Conservation (phyloP, 1,140 invertebrate species). For the Scylla paramamosain region DNA sequence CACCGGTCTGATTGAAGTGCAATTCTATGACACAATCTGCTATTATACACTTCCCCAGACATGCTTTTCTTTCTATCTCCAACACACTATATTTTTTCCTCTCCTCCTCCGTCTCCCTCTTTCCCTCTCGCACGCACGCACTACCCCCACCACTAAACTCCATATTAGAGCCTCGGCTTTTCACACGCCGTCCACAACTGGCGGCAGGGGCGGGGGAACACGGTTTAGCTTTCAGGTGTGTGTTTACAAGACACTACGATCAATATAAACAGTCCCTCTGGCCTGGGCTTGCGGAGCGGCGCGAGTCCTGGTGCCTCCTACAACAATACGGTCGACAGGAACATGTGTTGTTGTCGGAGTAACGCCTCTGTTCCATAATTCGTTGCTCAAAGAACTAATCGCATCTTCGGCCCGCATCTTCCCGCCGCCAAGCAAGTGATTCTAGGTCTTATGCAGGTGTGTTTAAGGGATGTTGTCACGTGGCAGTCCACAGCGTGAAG, state of each 20-base stretch:
- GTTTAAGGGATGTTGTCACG: background rate
- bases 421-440: background rate
- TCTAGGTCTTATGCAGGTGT: background rate
- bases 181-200: background rate
- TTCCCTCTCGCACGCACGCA: background rate
- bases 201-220: background rate
- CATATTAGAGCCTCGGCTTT: background rate
- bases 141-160: background rate
- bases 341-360: conserved; percentile 1
- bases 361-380: conserved; percentile 1
- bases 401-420: background rate
- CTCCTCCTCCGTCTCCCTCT: background rate
- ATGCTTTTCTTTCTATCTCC: background rate
- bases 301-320: background rate
- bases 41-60: background rate
- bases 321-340: background rate
- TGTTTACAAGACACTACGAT: background rate
- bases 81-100: background rate
- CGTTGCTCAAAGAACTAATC: background rate
- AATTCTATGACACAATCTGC: too few species aligned
- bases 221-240: conserved; percentile 3
- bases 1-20: too few species aligned
- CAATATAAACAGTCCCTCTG: background rate
- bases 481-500: background rate
- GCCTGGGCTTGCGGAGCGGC: background rate